phyloP scores from a whole-genome alignment of 2,113 vertebrate genomes.

The Elaphurus davidianus region DNA sequence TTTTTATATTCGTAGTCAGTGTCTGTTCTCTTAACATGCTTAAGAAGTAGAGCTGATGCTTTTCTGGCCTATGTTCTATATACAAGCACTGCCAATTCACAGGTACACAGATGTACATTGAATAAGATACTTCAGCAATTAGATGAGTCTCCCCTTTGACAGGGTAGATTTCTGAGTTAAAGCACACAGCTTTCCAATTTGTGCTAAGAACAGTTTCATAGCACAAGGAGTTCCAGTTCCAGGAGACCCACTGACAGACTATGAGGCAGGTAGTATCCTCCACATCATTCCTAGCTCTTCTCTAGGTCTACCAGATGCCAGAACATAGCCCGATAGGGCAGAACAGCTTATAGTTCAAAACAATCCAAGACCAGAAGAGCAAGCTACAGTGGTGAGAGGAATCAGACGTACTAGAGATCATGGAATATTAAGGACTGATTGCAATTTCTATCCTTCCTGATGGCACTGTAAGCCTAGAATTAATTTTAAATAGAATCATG shows the following conservation, averaged over 20 bases:
- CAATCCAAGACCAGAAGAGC: neutral
- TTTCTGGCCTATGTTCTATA: neutral
- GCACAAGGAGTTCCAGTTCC: neutral
- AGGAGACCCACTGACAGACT: neutral
- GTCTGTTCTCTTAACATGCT: neutral
- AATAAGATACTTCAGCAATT: neutral
- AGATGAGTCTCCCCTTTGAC: neutral
- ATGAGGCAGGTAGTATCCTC: fast-evolving
- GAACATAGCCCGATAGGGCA: neutral
- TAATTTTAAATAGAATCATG: neutral
- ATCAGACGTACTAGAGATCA: neutral
- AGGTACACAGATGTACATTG: neutral
- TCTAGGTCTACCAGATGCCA: fast-evolving
- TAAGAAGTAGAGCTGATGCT: fast-evolving
- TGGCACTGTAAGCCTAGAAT: neutral
- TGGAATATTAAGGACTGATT: neutral
- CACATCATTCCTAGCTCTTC: neutral
- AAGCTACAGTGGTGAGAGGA: neutral
- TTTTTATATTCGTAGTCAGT: neutral
- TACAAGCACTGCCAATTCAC: fast-evolving
- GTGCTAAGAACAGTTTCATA: fast-evolving
- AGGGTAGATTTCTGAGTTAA: neutral
- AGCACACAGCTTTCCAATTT: neutral
- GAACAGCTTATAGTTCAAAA: neutral
- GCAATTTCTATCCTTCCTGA: neutral